Base-by-base conservation (phyloP, 2,888 invertebrate genomes). In the Dryobota labecula region DNA sequence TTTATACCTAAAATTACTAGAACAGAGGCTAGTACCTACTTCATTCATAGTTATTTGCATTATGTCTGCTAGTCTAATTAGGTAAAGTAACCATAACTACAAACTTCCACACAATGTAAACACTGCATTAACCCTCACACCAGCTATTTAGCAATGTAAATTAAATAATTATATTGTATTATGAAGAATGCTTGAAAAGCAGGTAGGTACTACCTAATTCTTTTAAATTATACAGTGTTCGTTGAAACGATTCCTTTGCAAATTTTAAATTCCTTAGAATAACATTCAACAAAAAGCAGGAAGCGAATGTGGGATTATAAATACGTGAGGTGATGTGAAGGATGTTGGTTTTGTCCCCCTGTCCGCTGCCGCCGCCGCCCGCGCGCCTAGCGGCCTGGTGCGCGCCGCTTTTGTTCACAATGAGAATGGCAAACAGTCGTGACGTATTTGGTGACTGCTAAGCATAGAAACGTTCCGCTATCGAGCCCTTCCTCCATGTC, bases 251-350 rank as follows among this genome's bases (percentile, higher is more conserved):
- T 86, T 88, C 87, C 88, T 89, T 91, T 88, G 89, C 90, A 90
- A 90, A 90, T 85, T 87, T 89, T 89, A 89, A 90, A 92, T 91
- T 90, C 90, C 90, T 90, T 91, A 90, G 91, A 91, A 85, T 90
- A 91, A 92, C 89, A 90, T 91, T 88, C 89, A 92, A 94, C 93
- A 95, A 95, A 94, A 94, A 93, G 90, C 94, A 94, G 95, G 95
- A 95, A 94, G 92, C 90, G 90, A 90, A 90, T 91, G 92, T 90
- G 92, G 91, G 94, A 94, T 94, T 94, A 94, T 93, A 94, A 94
- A 94, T 94, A 94, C 94, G 93, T 93, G 94, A 92, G 89, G 91
- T 89, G 92, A 91, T 91, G 90, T 90, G 90, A 90, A 92, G 93
- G 94, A 94, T 94, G 94, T 93, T 93, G 94, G 94, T 92, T 94